Evolutionary conservation across 1,140 invertebrate genomes (phyloP), one percentile per base, ranked within the genome.

Genomic region (Cryptotermes secundus): DNA sequence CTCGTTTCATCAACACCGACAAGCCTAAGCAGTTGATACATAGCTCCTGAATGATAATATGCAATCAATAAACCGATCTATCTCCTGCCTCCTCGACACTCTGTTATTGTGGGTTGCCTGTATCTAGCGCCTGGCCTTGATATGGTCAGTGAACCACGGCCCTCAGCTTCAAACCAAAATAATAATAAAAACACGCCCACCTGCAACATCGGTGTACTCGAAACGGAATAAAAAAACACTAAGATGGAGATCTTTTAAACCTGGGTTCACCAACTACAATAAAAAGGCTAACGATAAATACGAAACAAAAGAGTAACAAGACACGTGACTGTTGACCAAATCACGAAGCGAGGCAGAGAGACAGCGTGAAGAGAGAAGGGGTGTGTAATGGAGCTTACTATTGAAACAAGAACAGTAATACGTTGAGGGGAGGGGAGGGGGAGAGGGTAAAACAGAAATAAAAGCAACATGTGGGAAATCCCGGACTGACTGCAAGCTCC

Each of bases 281-380:
- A 72, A 72, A 72, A 72, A 72, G 14, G 19, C 53, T 59, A 59
- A 59, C 53, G 22, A 22, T 59, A n/a, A 59, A 59, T 59, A 59
- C 19, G 10, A 72, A 72, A 72, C 26, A 31, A 72, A 31, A n/a
- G 59, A 72, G 26, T 14, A 72, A 72, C 26, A 72, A 14, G n/a
- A 26, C 59, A 72, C 59, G 59, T 72, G 59, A 72, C 59, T 72
- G 59, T 72, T 72, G 59, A 72, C 59, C 59, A 31, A 72, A 72
- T 72, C 59, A 72, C 59, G 59, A 72, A 10, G 59, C 59, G 31
- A 31, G 59, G 16, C 59, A n/a, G n/a, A n/a, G n/a, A n/a, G n/a
- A n/a, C n/a, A n/a, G n/a, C n/a, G n/a, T n/a, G n/a, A n/a, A 59
- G 53, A 59, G 19, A 59, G 19, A 19, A 59, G 19, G 26, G 19